Percentiles rank a stretch among this genome's conserved stretches.
Conservation (phyloP, 2,113 vertebrate genomes). For the Cebus imitator region DNA sequence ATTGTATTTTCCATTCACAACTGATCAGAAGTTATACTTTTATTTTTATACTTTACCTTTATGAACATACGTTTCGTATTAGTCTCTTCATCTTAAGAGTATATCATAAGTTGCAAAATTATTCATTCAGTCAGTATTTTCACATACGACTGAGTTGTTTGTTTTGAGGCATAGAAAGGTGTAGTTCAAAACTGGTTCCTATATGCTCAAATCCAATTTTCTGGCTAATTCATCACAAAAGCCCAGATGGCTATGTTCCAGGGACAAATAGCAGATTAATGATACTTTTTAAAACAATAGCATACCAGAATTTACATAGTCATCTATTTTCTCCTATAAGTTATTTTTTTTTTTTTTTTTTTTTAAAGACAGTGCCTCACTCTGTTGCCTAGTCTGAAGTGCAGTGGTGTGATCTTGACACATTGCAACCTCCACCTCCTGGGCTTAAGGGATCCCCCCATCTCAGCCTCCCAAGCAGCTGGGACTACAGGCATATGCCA, state of each 20-base stretch:
- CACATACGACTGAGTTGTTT: neutral
- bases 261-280: neutral
- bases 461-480: too few species aligned
- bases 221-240: neutral
- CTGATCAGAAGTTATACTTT: neutral
- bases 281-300: conserved; percentile 2
- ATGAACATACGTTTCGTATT: conserved; percentile 5
- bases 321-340: neutral
- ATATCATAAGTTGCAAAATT: conserved; percentile 2
- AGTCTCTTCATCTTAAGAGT: neutral
- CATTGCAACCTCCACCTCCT: too few species aligned
- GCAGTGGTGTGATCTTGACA: too few species aligned
- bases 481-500: too few species aligned
- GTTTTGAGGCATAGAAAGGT: neutral
- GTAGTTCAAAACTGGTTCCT: neutral
- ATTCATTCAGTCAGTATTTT: neutral
- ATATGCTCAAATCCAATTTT: conserved; percentile 15
- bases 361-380: too few species aligned
- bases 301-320: neutral
- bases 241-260: neutral
- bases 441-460: too few species aligned
- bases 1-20: neutral
- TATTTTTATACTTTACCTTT: neutral
- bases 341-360: too few species aligned
- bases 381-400: too few species aligned